Conservation (phyloP, 2,888 invertebrate genomes). For the Scaptomyza reducta region DNA sequence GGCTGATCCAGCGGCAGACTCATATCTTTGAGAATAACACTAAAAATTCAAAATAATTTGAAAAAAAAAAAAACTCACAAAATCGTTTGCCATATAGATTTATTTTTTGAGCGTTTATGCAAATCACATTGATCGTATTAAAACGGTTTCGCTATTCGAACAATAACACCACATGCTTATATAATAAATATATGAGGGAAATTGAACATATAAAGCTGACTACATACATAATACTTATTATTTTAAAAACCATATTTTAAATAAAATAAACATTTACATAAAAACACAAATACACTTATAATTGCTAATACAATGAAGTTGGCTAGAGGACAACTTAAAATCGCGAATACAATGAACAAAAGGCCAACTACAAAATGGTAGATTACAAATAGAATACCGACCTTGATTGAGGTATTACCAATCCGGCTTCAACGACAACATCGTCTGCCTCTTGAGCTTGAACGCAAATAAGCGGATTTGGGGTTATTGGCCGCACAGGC, state of each 20-base stretch:
- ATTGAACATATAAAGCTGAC: constrained; percentile 31
- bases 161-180: constrained; percentile 40
- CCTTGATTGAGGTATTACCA: constrained; percentile 83
- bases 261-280: constrained; percentile 18
- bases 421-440: constrained; percentile 64
- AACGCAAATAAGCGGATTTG: constrained; percentile 86
- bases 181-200: constrained; percentile 28
- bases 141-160: constrained; percentile 35
- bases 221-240: constrained; percentile 41
- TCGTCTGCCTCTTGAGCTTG: constrained; percentile 65
- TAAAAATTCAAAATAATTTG: constrained; percentile 36
- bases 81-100: constrained; percentile 29
- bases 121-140: constrained; percentile 32
- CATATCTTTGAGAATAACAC: constrained; percentile 85
- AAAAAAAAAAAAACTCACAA: constrained; percentile 32
- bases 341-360: constrained; percentile 32
- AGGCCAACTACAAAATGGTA: constrained; percentile 21
- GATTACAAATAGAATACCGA: constrained; percentile 81
- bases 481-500: constrained; percentile 83
- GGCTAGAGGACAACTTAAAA: constrained; percentile 52
- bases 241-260: constrained; percentile 12
- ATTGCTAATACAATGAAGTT: constrained; percentile 33
- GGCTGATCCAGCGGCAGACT: constrained; percentile 85
- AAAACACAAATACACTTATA: constrained; percentile 45
- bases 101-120: constrained; percentile 58